Conservation (phyloP, 2,888 invertebrate genomes). For the Aphrophora alni region DNA sequence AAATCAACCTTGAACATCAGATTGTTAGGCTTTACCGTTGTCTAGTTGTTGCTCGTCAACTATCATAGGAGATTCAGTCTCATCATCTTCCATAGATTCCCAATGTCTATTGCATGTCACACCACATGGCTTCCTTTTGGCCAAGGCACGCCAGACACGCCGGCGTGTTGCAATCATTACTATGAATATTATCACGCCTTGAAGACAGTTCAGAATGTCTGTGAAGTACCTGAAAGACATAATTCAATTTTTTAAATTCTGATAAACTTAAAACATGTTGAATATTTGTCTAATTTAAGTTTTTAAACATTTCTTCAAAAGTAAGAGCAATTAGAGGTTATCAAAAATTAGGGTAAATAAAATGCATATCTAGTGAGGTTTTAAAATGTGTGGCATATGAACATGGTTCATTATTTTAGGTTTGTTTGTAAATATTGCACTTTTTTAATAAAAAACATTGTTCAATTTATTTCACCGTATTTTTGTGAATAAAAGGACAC, state of each 20-base stretch:
- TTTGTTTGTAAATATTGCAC: too few relatives aligned
- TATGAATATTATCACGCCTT: constrained; percentile 65
- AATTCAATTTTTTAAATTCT: too few relatives aligned
- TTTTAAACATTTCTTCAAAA: constrained; percentile 15
- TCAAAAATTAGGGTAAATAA: too few relatives aligned
- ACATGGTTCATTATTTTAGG: too few relatives aligned
- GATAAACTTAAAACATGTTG: too few relatives aligned
- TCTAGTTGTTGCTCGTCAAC: constrained; percentile 23
- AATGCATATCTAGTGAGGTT: too few relatives aligned
- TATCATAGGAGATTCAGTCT: constrained; percentile 19
- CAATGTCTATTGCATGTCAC: constrained; percentile 41
- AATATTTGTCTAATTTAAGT: too few relatives aligned
- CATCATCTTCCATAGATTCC: constrained; percentile 41
- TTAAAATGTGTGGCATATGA: too few relatives aligned
- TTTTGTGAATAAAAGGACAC: too few relatives aligned
- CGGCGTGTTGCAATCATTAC: constrained; percentile 58
- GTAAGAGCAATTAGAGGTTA: background rate
- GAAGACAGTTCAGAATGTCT: constrained; percentile 66
- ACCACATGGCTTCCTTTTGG: constrained; percentile 55
- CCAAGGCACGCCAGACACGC: constrained; percentile 60
- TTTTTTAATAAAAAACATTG: too few relatives aligned
- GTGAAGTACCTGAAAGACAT: constrained; percentile 55
- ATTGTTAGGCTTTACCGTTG: background rate
- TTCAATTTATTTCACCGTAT: too few relatives aligned
- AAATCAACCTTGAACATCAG: too few relatives aligned